These are phyloP conservation scores for Amyelois transitella DNA, from an alignment of 1,140 invertebrate genomes.

Conservation along the genomic window DNA sequence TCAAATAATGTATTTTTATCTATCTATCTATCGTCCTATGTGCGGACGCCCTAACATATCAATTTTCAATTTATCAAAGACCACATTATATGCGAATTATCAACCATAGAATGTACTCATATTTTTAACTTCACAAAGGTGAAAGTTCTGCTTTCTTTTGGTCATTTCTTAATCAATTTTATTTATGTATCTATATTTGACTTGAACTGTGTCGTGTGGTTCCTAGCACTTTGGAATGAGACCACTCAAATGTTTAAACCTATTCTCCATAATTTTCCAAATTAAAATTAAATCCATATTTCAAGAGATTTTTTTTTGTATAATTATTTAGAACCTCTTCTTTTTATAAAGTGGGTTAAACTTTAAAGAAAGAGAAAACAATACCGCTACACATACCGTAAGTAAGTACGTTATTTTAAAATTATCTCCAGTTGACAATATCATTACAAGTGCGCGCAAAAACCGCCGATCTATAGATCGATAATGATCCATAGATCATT, in stretches of 20 bases:
- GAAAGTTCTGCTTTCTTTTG: too few species aligned
- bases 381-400: background rate
- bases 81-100: background rate
- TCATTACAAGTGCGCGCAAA: background rate
- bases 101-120: background rate
- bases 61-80: background rate
- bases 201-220: too few species aligned
- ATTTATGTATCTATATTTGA: too few species aligned
- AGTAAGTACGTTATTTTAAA: background rate
- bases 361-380: background rate
- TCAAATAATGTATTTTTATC: too few species aligned
- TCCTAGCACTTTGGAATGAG: too few species aligned
- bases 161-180: too few species aligned
- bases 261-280: too few species aligned
- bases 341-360: too few species aligned
- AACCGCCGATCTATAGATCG: conserved; percentile 2
- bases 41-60: background rate
- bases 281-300: too few species aligned
- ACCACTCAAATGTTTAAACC: too few species aligned
- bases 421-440: background rate
- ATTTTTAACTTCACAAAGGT: background rate
- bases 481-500: conserved; percentile 1
- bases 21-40: background rate
- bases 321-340: too few species aligned
- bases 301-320: too few species aligned